These are phyloP conservation scores for Eumerus sabulonum DNA, from an alignment of 2,888 invertebrate species.

Conservation along the genomic window DNA sequence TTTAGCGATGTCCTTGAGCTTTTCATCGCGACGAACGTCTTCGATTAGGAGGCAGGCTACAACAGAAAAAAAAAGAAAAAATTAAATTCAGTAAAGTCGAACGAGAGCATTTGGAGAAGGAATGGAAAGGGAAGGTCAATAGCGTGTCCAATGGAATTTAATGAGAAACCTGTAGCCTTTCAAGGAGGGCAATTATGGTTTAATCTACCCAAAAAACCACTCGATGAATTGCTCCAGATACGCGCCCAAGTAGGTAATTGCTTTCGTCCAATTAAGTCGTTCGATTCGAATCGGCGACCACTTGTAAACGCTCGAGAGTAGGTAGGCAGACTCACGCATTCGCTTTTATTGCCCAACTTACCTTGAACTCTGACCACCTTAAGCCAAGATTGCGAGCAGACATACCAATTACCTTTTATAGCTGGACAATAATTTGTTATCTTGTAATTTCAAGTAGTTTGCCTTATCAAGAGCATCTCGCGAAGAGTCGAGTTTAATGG, in stretches of 20 bases:
- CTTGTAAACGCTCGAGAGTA: not conserved
- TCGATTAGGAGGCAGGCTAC: conserved; percentile 78
- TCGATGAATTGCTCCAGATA: too few relatives aligned
- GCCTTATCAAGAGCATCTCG: not conserved
- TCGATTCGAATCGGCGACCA: too few relatives aligned
- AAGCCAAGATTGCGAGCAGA: conserved; percentile 9
- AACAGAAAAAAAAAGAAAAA: conserved; percentile 70
- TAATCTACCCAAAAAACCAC: too few relatives aligned
- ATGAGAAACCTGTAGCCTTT: too few relatives aligned
- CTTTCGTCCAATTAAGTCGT: too few relatives aligned
- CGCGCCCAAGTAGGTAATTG: too few relatives aligned
- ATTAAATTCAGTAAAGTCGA: too few relatives aligned
- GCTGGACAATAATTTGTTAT: conserved; percentile 33
- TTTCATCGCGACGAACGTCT: conserved; percentile 83
- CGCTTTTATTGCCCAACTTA: conserved; percentile 7
- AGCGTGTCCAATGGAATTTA: too few relatives aligned
- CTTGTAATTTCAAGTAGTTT: conserved; percentile 4
- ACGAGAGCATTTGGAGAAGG: too few relatives aligned
- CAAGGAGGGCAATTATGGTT: too few relatives aligned
- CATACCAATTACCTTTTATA: conserved; percentile 44
- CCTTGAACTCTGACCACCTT: conserved; percentile 51
- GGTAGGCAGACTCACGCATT: conserved; percentile 9
- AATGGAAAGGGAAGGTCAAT: too few relatives aligned
- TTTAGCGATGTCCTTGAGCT: conserved; percentile 90
- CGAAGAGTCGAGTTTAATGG: not conserved